phyloP scores from a whole-genome alignment of 2,888 invertebrate genomes.

The Lepidochitona cinerea region DNA sequence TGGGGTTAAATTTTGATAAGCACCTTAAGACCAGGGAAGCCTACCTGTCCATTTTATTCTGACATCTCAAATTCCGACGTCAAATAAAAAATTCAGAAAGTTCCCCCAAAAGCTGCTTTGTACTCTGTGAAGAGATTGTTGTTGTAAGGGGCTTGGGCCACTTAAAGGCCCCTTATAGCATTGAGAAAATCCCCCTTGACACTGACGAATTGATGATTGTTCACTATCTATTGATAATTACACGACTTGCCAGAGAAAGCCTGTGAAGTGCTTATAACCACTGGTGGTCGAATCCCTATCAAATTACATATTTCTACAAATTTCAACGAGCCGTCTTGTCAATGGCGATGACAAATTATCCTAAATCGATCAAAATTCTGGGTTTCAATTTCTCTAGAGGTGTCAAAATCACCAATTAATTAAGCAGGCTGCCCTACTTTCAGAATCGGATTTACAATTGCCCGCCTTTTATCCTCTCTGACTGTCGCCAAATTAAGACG shows the following conservation, averaged over 20 bases:
- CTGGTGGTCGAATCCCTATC: neutral
- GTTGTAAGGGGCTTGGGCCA: neutral
- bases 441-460: neutral
- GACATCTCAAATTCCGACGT: no score
- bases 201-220: neutral
- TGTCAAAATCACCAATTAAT: constrained; percentile 8
- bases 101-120: neutral
- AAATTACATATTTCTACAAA: constrained; percentile 9
- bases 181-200: neutral
- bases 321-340: neutral
- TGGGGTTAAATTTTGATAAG: no score
- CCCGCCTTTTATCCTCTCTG: neutral
- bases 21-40: no score
- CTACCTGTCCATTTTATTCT: no score
- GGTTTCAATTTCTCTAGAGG: constrained; percentile 1
- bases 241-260: neutral
- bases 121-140: neutral
- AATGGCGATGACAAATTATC: constrained; percentile 4
- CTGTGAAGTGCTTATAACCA: neutral
- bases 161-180: neutral
- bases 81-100: neutral
- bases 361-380: constrained; percentile 1
- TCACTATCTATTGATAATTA: constrained; percentile 8
- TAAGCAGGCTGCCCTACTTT: neutral
- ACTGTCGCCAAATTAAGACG: neutral